Conservation (phyloP, 2,888 invertebrate genomes). For the Pheosia gnoma region DNA sequence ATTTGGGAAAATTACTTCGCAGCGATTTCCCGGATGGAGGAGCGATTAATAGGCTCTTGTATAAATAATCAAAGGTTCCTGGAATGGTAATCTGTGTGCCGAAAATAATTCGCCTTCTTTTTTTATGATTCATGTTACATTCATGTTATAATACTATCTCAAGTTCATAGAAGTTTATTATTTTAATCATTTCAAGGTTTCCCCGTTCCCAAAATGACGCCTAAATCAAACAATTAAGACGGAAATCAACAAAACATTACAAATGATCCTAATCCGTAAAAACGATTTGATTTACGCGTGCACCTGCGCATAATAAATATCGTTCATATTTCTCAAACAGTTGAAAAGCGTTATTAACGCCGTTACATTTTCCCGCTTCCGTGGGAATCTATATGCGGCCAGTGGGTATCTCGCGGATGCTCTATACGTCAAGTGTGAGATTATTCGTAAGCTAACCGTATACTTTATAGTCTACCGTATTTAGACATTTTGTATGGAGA, state of each 20-base stretch:
- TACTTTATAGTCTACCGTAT: too few species aligned
- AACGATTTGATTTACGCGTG: conserved; percentile 1
- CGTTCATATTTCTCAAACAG: conserved; percentile 1
- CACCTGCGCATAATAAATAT: conserved; percentile 1
- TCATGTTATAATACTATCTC: too few species aligned
- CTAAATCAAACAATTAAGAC: background rate
- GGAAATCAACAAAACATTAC: background rate
- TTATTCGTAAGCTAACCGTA: too few species aligned
- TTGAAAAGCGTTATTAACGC: conserved; percentile 1
- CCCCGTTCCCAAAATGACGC: background rate
- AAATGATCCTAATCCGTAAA: background rate
- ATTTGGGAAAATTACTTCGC: background rate
- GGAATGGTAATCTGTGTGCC: too few species aligned
- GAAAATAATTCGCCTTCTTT: too few species aligned
- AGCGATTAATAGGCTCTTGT: background rate
- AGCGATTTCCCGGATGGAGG: background rate
- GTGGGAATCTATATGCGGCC: background rate
- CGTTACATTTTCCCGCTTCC: conserved; percentile 10
- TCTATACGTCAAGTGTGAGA: background rate
- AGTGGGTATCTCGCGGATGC: background rate
- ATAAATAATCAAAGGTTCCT: background rate
- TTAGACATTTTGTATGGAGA: too few species aligned
- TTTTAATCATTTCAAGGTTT: too few species aligned
- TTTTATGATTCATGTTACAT: too few species aligned
- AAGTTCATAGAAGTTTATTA: too few species aligned